Evolutionary conservation across 2,888 invertebrate genomes (phyloP), one percentile per base, ranked within the genome.

Genomic region (Plebejus argus): DNA sequence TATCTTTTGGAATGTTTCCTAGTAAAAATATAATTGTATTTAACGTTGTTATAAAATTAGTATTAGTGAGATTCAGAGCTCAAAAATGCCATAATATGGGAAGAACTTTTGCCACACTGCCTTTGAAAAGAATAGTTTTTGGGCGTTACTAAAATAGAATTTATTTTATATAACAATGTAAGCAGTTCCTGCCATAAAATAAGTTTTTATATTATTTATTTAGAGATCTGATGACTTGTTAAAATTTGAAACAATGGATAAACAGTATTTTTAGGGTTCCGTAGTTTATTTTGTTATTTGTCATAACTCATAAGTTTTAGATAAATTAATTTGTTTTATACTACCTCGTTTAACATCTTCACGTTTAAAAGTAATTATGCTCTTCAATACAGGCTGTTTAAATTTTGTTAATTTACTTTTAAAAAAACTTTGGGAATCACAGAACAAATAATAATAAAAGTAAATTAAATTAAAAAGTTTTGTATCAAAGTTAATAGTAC

Each of bases 241-340:
- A 33, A 66, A 66, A 28, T 18, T 23, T 23, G 12, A 33, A 66
- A 66, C 18, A 66, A 66, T 15, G 15, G 10, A 66, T 6, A 66
- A 28, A 66, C 66, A 66, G 66, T 66, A 66, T 28, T 28, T 28
- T 35, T n/a, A n/a, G n/a, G n/a, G n/a, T n/a, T n/a, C n/a, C n/a
- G n/a, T n/a, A n/a, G n/a, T 56, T 15, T 66, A 18, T 66, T 28
- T 66, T 33, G 61, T 66, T 66, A 33, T 66, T 66, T 45, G 28
- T 66, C 28, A 28, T 66, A 66, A 23, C 18, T 66, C 28, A 28
- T 66, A 66, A 23, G 61, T 12, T 61, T 20, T 61, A 61, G 61
- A 6, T 23, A 23, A 23, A 10, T 61, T 10, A 23, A 23, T 23
- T 20, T 58, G n/a, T 7, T 12, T 8, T 61, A 23, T 12, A 61